phyloP scores from a whole-genome alignment of 2,113 vertebrate genomes.

The Ondatra zibethicus region DNA sequence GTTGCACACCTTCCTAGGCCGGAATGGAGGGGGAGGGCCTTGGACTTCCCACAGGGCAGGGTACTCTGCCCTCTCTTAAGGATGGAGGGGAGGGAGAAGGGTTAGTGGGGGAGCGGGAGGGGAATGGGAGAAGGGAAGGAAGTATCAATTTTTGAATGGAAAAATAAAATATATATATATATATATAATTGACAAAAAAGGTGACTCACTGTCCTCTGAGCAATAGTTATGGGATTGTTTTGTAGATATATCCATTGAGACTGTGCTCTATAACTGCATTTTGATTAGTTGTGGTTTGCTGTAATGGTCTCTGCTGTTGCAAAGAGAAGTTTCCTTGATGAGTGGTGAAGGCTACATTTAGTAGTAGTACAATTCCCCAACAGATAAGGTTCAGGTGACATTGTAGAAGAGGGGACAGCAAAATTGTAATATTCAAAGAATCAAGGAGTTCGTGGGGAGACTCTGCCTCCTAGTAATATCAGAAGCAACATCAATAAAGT shows the following conservation, averaged over 20 bases:
- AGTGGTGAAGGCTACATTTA: neutral
- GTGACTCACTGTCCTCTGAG: neutral
- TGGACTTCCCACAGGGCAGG: too few species aligned
- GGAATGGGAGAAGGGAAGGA: too few species aligned
- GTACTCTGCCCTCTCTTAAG: too few species aligned
- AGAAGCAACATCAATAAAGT: neutral
- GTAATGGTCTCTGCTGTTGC: neutral
- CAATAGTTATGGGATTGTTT: neutral
- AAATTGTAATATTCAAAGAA: neutral
- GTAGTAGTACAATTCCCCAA: neutral
- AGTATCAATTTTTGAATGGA: too few species aligned
- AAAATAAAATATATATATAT: too few species aligned
- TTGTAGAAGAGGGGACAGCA: neutral
- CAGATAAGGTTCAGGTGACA: neutral
- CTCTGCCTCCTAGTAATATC: neutral
- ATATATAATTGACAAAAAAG: too few species aligned
- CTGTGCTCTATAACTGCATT: neutral
- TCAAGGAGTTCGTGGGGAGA: neutral
- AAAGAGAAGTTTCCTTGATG: neutral
- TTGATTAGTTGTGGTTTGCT: neutral
- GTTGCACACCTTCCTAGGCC: too few species aligned
- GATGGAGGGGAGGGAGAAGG: too few species aligned
- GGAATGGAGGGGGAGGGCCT: too few species aligned
- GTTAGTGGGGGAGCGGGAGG: too few species aligned
- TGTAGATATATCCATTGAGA: neutral